Conservation (phyloP, 2,113 vertebrate genomes). For the Micronycteris hirsuta region DNA sequence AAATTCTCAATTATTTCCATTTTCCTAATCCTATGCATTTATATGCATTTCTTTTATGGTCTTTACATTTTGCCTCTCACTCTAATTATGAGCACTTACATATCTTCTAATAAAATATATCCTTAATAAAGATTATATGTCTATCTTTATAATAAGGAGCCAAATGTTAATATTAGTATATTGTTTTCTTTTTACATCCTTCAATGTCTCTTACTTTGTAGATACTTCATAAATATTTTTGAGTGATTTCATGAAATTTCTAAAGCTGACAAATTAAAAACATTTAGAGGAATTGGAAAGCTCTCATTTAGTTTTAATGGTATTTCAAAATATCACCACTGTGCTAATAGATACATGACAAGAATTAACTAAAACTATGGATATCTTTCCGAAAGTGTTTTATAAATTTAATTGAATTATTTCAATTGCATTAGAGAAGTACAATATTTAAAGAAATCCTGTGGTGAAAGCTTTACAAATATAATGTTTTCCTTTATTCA, state of each 20-base stretch:
- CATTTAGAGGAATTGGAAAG: slow-evolving; percentile 9
- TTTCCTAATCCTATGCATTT: not conserved
- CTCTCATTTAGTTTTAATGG: slow-evolving; percentile 22
- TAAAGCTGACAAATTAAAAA: slow-evolving; percentile 41
- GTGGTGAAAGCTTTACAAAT: slow-evolving; percentile 9
- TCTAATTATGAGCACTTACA: not conserved
- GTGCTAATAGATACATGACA: slow-evolving; percentile 46
- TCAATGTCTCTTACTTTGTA: not conserved
- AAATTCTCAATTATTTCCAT: not conserved
- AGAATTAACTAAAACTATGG: slow-evolving; percentile 48
- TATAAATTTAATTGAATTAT: slow-evolving; percentile 55
- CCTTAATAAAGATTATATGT: not conserved
- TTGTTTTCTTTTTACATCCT: not conserved
- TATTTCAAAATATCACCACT: slow-evolving; percentile 58
- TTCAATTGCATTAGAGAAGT: slow-evolving; percentile 22
- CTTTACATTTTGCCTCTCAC: not conserved
- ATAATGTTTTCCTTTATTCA: not conserved
- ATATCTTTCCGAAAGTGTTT: slow-evolving; percentile 46
- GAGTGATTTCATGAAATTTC: slow-evolving; percentile 4
- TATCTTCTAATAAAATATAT: not conserved
- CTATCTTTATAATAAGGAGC: not conserved
- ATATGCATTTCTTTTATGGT: not conserved
- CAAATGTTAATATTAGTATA: not conserved
- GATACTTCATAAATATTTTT: not conserved
- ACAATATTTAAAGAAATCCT: slow-evolving; percentile 57